Evolutionary conservation across 2,888 invertebrate species (phyloP).

Genomic region (Beris morrisii): DNA sequence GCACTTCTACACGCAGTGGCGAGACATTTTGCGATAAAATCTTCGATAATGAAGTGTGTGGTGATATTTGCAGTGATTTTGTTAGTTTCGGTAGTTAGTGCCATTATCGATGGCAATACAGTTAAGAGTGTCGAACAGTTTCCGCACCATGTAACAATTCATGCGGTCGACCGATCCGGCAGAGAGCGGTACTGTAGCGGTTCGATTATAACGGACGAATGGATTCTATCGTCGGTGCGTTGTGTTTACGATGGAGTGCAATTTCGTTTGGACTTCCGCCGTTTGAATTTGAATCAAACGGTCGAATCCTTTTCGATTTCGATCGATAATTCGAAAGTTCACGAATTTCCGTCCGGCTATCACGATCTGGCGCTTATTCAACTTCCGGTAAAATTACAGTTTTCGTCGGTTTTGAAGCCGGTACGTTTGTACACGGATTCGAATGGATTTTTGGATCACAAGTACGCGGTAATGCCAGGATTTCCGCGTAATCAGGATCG

Average conservation of each 20-base stretch:
- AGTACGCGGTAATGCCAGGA: slow-evolving; percentile 33
- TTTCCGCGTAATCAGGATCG: slow-evolving; percentile 30
- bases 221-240: slow-evolving; percentile 26
- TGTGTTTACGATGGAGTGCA: slow-evolving; percentile 16
- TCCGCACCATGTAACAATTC: slow-evolving; percentile 33
- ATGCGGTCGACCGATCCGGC: not conserved
- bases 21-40: no score
- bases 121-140: slow-evolving; percentile 34
- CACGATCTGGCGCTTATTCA: slow-evolving; percentile 35
- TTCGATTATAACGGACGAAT: slow-evolving; percentile 29
- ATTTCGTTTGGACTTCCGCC: not conserved
- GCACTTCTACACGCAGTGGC: no score
- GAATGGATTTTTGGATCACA: not conserved
- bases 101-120: slow-evolving; percentile 22
- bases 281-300: not conserved
- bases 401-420: slow-evolving; percentile 2
- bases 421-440: not conserved
- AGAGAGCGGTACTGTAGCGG: slow-evolving; percentile 12
- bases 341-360: slow-evolving; percentile 30
- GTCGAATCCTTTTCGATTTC: slow-evolving; percentile 4
- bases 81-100: no score
- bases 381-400: slow-evolving; percentile 24
- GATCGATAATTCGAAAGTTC: slow-evolving; percentile 19
- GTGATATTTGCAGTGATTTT: no score
- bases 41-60: no score